Percentiles rank a stretch among this genome's conserved stretches.
These are phyloP conservation scores for Idaea dimidiata DNA, from an alignment of 2,888 invertebrate species.

Conservation along the genomic window DNA sequence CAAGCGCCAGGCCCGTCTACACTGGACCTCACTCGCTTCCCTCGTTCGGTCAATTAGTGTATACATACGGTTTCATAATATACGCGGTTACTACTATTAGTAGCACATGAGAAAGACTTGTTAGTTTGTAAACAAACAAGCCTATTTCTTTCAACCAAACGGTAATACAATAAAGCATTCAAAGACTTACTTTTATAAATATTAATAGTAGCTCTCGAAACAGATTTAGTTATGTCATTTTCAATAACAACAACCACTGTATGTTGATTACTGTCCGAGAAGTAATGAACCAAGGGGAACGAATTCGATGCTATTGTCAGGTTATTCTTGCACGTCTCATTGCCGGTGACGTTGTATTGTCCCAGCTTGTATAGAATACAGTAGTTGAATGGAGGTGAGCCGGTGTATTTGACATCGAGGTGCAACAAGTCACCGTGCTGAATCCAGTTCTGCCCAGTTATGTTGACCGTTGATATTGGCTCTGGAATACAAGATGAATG, in stretches of 20 bases:
- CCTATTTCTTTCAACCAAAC: neutral
- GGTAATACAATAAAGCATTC: neutral
- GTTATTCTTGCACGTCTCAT: constrained; percentile 84
- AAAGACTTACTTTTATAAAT: constrained; percentile 88
- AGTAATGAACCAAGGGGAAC: constrained; percentile 85
- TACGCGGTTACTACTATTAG: too few species aligned
- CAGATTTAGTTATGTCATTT: constrained; percentile 86
- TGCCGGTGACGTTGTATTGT: constrained; percentile 86
- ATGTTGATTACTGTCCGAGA: constrained; percentile 85
- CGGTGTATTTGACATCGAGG: constrained; percentile 86
- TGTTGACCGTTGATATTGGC: constrained; percentile 85
- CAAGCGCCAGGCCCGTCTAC: too few species aligned
- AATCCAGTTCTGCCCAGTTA: constrained; percentile 90
- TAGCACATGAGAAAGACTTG: too few species aligned
- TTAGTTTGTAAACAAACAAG: too few species aligned
- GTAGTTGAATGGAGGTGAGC: constrained; percentile 86
- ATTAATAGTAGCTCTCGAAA: constrained; percentile 87
- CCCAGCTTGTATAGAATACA: constrained; percentile 85
- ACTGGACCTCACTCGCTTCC: too few species aligned
- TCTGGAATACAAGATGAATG: constrained; percentile 74
- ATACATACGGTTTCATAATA: too few species aligned
- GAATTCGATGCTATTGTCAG: constrained; percentile 73
- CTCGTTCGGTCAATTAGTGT: too few species aligned
- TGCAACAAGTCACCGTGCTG: constrained; percentile 89
- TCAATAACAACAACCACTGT: constrained; percentile 89